A percentile compares a stretch with the other conserved stretches of the same genome.
Evolutionary conservation across 1,140 invertebrate genomes (phyloP).

Genomic region (Callitettix versicolor): DNA sequence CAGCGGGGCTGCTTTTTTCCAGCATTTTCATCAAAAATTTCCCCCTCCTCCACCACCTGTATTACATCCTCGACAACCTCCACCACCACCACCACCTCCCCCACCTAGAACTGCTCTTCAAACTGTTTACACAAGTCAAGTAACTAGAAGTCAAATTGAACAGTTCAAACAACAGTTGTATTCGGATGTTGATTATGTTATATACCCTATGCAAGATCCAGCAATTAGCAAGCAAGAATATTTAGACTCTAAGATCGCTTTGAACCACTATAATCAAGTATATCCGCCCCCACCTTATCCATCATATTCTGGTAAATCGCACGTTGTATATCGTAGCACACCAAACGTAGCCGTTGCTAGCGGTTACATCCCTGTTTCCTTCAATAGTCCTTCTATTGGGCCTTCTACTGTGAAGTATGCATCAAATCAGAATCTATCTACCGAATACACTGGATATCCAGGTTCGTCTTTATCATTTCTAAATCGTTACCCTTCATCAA

Average conservation of each 20-base stretch:
- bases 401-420: constrained; percentile 25
- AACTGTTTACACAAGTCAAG: constrained; percentile 25
- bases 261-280: constrained; percentile 18
- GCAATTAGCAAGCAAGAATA: constrained; percentile 81
- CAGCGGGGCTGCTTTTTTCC: constrained; percentile 38
- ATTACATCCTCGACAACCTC: constrained; percentile 37
- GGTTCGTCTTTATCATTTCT: constrained; percentile 46
- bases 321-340: constrained; percentile 66
- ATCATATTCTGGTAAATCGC: constrained; percentile 46
- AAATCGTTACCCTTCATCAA: constrained; percentile 48
- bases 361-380: constrained; percentile 23
- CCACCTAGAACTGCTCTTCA: constrained; percentile 33
- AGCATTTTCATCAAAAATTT: constrained; percentile 26
- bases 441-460: constrained; percentile 29
- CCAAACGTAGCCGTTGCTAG: constrained; percentile 46
- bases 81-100: constrained; percentile 42
- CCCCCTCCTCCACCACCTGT: constrained; percentile 40
- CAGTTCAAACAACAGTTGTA: constrained; percentile 78
- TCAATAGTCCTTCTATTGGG: constrained; percentile 16
- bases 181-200: constrained; percentile 81
- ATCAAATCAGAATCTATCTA: constrained; percentile 27
- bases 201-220: constrained; percentile 79
- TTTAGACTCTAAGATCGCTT: constrained; percentile 66
- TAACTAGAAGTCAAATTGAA: constrained; percentile 48
- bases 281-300: constrained; percentile 38